phyloP scores from a whole-genome alignment of 2,113 vertebrate genomes.

The Glareola pratincola region DNA sequence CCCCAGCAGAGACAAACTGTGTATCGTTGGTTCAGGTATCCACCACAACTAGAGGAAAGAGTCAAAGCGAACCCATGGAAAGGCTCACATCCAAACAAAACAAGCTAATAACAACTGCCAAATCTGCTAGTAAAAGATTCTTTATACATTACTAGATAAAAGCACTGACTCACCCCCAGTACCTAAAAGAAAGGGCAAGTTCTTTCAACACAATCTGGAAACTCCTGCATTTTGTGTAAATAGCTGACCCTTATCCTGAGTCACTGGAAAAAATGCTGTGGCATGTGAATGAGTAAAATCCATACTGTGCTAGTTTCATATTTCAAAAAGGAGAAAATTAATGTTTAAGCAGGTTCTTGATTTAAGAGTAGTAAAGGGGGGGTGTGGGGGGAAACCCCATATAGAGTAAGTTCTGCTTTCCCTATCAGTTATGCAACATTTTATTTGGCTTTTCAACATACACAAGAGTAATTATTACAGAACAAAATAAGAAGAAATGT shows the following conservation, averaged over 20 bases:
- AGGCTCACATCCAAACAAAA: background rate
- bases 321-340: constrained; percentile 60
- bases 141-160: constrained; percentile 32
- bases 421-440: background rate
- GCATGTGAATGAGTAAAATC: constrained; percentile 67
- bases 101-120: constrained; percentile 18
- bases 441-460: background rate
- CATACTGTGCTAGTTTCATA: constrained; percentile 12
- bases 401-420: background rate
- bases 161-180: constrained; percentile 35
- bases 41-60: background rate
- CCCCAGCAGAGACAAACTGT: background rate
- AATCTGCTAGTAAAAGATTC: constrained; percentile 36
- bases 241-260: constrained; percentile 69
- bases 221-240: constrained; percentile 69
- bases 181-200: constrained; percentile 58
- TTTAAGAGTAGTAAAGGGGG: background rate
- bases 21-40: background rate
- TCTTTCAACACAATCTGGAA: constrained; percentile 74
- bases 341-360: constrained; percentile 10
- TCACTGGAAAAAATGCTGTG: constrained; percentile 72
- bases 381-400: background rate
- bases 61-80: background rate
- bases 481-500: background rate
- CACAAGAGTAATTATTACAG: background rate